Evolutionary conservation across 2,888 invertebrate species (phyloP).

Genomic region (Altica lythri): DNA sequence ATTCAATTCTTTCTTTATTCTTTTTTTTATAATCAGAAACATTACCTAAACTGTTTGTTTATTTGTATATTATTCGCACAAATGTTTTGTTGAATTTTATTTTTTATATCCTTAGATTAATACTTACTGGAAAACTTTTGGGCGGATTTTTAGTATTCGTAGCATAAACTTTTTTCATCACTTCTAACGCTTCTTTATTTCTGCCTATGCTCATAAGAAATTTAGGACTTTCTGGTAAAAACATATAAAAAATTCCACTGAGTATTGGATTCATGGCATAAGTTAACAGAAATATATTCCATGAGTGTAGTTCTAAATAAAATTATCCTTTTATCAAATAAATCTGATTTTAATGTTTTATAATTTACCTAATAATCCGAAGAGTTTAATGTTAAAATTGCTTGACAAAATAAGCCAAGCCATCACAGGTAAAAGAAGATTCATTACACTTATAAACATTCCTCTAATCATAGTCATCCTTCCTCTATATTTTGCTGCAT

Average conservation of each 20-base stretch:
- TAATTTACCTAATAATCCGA: slow-evolving; percentile 29
- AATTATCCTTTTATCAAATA: not conserved
- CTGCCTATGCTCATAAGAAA: slow-evolving; percentile 72
- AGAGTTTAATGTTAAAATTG: slow-evolving; percentile 41
- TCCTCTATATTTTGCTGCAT: slow-evolving; percentile 67
- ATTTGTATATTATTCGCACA: too few relatives aligned
- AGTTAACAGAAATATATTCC: slow-evolving; percentile 66
- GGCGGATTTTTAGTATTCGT: slow-evolving; percentile 67
- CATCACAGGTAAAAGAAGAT: slow-evolving; percentile 67
- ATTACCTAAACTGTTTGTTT: too few relatives aligned
- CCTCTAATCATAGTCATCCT: slow-evolving; percentile 68
- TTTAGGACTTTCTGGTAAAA: slow-evolving; percentile 78
- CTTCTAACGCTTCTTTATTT: slow-evolving; percentile 66
- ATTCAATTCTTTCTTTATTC: too few relatives aligned
- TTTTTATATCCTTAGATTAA: too few relatives aligned
- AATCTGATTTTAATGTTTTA: not conserved
- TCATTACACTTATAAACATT: slow-evolving; percentile 67
- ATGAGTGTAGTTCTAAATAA: slow-evolving; percentile 61
- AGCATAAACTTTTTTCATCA: slow-evolving; percentile 67
- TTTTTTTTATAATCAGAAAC: too few relatives aligned
- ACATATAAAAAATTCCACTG: slow-evolving; percentile 64
- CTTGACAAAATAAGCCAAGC: slow-evolving; percentile 75
- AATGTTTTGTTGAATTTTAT: too few relatives aligned
- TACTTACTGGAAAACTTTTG: slow-evolving; percentile 68
- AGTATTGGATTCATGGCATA: slow-evolving; percentile 68